Evolutionary conservation across 2,888 invertebrate species (phyloP), one percentile per base, ranked within the genome.

Genomic region (Steromphala cineraria): DNA sequence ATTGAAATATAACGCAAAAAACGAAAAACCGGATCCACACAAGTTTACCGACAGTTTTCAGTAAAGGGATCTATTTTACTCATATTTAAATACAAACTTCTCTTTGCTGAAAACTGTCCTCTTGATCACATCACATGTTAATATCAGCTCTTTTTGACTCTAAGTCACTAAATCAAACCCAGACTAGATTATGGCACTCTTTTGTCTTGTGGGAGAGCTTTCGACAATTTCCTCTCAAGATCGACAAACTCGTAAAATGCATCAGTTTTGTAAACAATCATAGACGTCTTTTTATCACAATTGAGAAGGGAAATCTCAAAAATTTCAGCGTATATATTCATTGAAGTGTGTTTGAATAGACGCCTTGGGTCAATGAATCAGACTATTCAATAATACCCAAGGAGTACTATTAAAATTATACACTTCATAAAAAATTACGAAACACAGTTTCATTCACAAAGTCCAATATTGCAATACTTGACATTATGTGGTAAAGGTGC

Each of bases 1-100:
- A 71, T 36, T 71, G 71, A 36, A 71, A 71, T 40, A 71, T 71
- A 71, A 71, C 71, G 36, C 71, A 71, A 36, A 28, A 36, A 36
- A 71, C 17, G n/a, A 31, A 36, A 71, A 31, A 36, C 10, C 36
- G 40, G 71, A 71, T 31, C 40, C 71, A 71, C 62, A 62, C 62
- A 62, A n/a, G 15, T 40, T 4, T 4, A 40, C 36, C 40, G 40
- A 7, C 67, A 24, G 28, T 67, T n/a, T n/a, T 10, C 31, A 67
- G 28, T 1, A 67, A 67, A 31, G 24, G 28, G 36, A 28, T 36
- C 1, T 28, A 24, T 31, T 31, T 15, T 67, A 8, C 56, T 21
- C 36, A 36, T 19, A 10, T 40, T n/a, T n/a, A 24, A 71, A 71
- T 31, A 36, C 19, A 36, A 31, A 31, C 36, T 36, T 36, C 10